Evolutionary conservation across 2,113 vertebrate genomes (phyloP).

Genomic region (Toxostoma redivivum): DNA sequence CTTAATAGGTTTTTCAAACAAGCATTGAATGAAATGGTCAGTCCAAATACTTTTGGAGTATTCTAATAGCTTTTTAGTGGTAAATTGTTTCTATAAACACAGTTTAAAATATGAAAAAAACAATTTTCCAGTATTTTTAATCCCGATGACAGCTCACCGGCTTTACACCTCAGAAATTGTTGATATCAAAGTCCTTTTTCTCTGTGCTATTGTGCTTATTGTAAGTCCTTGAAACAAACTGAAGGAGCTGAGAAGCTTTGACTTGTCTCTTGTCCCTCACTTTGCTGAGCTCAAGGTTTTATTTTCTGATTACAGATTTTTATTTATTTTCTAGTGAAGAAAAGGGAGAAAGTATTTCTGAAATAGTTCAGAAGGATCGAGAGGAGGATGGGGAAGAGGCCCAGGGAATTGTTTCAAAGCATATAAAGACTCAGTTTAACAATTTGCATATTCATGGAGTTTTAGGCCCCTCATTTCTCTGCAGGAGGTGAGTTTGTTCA

Average conservation of each 20-base stretch:
- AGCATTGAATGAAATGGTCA: neutral
- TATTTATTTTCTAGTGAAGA: neutral
- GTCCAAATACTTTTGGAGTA: neutral
- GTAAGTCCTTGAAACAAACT: neutral
- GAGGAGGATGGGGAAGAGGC: neutral
- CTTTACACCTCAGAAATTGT: neutral
- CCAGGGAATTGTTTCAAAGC: neutral
- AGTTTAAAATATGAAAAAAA: neutral
- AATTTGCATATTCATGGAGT: neutral
- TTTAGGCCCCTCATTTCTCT: neutral
- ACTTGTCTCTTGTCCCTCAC: neutral
- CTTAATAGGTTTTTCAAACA: neutral
- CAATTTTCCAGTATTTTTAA: neutral
- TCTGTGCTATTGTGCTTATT: neutral
- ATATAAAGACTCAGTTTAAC: neutral
- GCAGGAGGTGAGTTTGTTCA: neutral
- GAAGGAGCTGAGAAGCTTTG: neutral
- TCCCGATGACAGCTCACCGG: neutral
- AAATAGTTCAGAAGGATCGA: neutral
- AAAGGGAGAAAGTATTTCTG: neutral
- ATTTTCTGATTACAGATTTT: neutral
- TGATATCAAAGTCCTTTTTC: neutral
- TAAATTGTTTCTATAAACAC: neutral
- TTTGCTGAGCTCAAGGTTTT: neutral
- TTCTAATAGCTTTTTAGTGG: neutral